Evolutionary conservation across 2,888 invertebrate genomes (phyloP), one percentile per base, ranked within the genome.

Genomic region (Rotaria magnacalcarata): DNA sequence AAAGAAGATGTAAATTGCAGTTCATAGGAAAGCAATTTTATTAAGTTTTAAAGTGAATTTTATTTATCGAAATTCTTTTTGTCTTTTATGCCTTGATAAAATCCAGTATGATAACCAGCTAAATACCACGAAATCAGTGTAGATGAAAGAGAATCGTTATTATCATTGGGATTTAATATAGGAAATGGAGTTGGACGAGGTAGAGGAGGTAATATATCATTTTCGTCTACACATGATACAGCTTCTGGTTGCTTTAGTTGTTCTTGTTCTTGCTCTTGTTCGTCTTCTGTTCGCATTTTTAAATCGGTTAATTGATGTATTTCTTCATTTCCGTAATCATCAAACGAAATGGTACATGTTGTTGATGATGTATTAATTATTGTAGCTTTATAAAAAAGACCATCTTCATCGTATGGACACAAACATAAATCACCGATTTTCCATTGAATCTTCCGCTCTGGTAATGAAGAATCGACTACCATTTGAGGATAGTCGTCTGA

Each of bases 61-160:
- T 10, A n/a, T n/a, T 85, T 8, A 4, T 34, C 34, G 56, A 2
- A 43, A 21, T 67, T 56, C 16, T 85, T 84, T 84, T 34, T 52
- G n/a, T 86, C n/a, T 52, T 47, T 86, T n/a, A 86, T 41, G 19
- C 80, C 86, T 27, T 85, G 84, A 80, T 87, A 85, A 56, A 84
- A 85, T 21, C 86, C 86, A 10, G 86, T 87, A 84, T 87, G 86
- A 84, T 85, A 87, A 21, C 86, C 86, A 85, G 52, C 80, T 75
- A 87, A 75, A 54, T 87, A 87, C 86, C 86, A 87, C 47, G 85
- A 85, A 47, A 85, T 75, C 14, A 87, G 56, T 58, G 85, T 87
- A 58, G 86, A 85, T 41, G 80, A 84, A n/a, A 87, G 27, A 60
- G 47, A 52, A 67, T 85, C 85, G 41, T 87, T 58, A 74, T 52